Evolutionary conservation across 2,113 vertebrate species (phyloP).

Genomic region (Antechinus stuartii): DNA sequence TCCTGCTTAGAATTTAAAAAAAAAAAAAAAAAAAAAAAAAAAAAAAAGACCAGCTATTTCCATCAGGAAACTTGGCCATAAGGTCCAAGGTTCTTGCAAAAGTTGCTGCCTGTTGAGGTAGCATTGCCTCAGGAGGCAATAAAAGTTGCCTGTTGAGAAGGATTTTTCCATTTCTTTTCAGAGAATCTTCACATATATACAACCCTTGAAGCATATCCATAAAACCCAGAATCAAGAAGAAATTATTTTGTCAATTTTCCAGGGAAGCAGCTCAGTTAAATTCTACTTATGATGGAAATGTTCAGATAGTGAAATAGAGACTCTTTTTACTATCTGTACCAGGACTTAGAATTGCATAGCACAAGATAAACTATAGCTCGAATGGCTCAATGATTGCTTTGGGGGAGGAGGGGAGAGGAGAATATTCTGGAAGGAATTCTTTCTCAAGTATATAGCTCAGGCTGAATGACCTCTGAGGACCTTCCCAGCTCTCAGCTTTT

Average conservation of each 20-base stretch:
- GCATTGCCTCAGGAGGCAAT: background rate
- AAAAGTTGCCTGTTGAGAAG: conserved; percentile 7
- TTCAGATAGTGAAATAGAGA: conserved; percentile 1
- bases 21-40: too few species aligned
- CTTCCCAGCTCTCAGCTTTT: background rate
- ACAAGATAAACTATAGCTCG: background rate
- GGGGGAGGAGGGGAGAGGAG: background rate
- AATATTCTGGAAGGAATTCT: background rate
- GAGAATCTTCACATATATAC: background rate
- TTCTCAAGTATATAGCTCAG: background rate
- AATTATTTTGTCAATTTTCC: conserved; percentile 5
- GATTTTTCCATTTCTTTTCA: conserved; percentile 5
- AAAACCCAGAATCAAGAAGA: background rate
- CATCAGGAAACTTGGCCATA: background rate
- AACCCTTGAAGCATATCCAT: background rate
- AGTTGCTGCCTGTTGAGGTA: background rate
- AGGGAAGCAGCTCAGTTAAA: background rate
- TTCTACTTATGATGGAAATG: conserved; percentile 8
- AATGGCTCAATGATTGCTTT: background rate
- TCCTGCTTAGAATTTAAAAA: background rate
- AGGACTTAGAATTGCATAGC: background rate
- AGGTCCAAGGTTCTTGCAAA: background rate
- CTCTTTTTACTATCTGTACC: background rate
- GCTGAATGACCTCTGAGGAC: background rate
- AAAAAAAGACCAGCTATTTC: background rate